Evolutionary conservation across 2,113 vertebrate species (phyloP).

Genomic region (Spilogale gracilis): DNA sequence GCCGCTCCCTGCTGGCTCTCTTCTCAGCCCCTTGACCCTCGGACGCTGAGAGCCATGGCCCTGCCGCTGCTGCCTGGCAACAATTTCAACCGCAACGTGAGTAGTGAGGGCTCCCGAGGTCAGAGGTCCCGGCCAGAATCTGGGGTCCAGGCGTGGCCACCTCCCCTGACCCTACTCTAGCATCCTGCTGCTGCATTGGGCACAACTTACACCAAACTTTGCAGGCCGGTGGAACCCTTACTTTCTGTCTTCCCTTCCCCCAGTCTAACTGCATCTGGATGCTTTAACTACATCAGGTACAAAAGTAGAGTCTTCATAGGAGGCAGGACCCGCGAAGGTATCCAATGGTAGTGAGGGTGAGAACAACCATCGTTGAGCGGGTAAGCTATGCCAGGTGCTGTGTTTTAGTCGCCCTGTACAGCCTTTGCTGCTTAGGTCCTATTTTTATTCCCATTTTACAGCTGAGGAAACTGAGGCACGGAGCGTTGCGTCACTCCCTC

Average conservation of each 20-base stretch:
- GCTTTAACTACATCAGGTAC: neutral
- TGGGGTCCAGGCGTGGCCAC: neutral
- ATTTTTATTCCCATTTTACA: constrained; percentile 52
- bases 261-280: neutral
- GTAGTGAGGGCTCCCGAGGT: constrained; percentile 73
- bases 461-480: constrained; percentile 43
- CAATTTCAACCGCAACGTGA: constrained; percentile 89
- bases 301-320: neutral
- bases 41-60: constrained; percentile 84
- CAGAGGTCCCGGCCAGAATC: neutral
- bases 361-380: neutral
- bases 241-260: neutral
- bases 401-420: neutral
- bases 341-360: neutral
- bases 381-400: neutral
- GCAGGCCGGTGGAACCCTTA: neutral
- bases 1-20: neutral
- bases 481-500: neutral
- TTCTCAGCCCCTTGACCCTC: neutral
- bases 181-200: neutral
- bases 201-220: neutral
- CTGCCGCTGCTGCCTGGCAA: constrained; percentile 91
- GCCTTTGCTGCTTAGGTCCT: neutral
- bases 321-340: neutral
- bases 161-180: neutral